Evolutionary conservation across 2,888 invertebrate species (phyloP), one percentile per base, ranked within the genome.

Genomic region (Azorinus chamasolen): DNA sequence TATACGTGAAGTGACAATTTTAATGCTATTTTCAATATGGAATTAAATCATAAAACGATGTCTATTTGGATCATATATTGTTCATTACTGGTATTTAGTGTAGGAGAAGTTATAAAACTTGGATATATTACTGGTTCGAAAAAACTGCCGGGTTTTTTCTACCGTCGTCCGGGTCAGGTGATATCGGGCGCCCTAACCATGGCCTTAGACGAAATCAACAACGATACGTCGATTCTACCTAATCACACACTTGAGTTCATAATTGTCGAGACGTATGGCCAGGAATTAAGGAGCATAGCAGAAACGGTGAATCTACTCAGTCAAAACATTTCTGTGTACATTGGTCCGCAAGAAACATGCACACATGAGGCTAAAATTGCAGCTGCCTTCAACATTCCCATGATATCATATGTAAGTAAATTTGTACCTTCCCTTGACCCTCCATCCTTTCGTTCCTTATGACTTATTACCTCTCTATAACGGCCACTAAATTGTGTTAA

Each of bases 301-400:
- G 95, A 96, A 94, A 97, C 97, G 32, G 97, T 97, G 0, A 62
- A 83, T 32, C 94, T 96, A 18, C 97, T 97, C 96, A 96, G 95
- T 57, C 94, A 95, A 83, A 96, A 97, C 89, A 95, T 98, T 63
- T 96, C 96, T 1, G 98, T 95, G 41, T 97, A 97, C 92, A 96
- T 98, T 85, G 98, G 98, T 0, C 97, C 97, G 0, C 96, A 97
- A 91, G 97, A 97, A 92, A 97, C 97, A 0, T 93, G 98, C 93
- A 95, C 97, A 22, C 97, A 98, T 93, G 98, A 98, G 93, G 98
- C 97, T 0, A 95, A 96, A 84, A 96, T 98, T 95, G 98, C 98
- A 0, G 96, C 97, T 0, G 96, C 97, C 48, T 97, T 98, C 94
- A 97, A 98, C 93, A 94, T 98, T 57, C 97, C 98, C 5, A 98